phyloP scores from a whole-genome alignment of 2,888 invertebrate genomes.

The Idaea dimidiata region DNA sequence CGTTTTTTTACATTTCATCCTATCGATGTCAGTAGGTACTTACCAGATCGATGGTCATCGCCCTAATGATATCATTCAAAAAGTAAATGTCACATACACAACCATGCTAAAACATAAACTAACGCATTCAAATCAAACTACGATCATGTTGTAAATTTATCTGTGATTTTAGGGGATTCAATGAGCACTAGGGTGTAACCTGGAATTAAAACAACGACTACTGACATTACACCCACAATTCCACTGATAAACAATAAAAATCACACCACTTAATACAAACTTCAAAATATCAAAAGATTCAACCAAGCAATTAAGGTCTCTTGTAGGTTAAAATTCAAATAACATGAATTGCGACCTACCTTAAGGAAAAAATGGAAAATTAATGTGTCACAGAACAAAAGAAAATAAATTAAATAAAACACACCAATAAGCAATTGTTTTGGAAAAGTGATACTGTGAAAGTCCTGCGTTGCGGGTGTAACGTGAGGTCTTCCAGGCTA shows the following conservation, averaged over 20 bases:
- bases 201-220: slow-evolving; percentile 78
- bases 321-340: slow-evolving; percentile 52
- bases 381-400: slow-evolving; percentile 46
- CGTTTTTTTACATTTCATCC: slow-evolving; percentile 8
- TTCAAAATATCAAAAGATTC: slow-evolving; percentile 51
- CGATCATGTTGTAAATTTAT: slow-evolving; percentile 73
- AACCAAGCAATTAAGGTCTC: slow-evolving; percentile 64
- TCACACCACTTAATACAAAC: slow-evolving; percentile 70
- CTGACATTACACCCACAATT: slow-evolving; percentile 72
- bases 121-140: slow-evolving; percentile 59
- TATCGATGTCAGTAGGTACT: slow-evolving; percentile 28
- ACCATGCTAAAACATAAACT: slow-evolving; percentile 70
- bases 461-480: slow-evolving; percentile 77
- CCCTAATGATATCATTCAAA: slow-evolving; percentile 18
- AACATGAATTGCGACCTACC: slow-evolving; percentile 66
- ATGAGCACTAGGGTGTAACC: slow-evolving; percentile 73
- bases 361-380: slow-evolving; percentile 40
- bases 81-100: slow-evolving; percentile 53
- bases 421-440: slow-evolving; percentile 78
- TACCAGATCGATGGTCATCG: slow-evolving; percentile 27
- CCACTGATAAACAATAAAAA: slow-evolving; percentile 59
- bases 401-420: slow-evolving; percentile 56
- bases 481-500: slow-evolving; percentile 78
- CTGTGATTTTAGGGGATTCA: slow-evolving; percentile 61
- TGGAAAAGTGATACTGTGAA: slow-evolving; percentile 70